Percentiles rank a stretch among this genome's conserved stretches.
Conservation (phyloP, 2,113 vertebrate species). For the Pelmatolapia mariae region DNA sequence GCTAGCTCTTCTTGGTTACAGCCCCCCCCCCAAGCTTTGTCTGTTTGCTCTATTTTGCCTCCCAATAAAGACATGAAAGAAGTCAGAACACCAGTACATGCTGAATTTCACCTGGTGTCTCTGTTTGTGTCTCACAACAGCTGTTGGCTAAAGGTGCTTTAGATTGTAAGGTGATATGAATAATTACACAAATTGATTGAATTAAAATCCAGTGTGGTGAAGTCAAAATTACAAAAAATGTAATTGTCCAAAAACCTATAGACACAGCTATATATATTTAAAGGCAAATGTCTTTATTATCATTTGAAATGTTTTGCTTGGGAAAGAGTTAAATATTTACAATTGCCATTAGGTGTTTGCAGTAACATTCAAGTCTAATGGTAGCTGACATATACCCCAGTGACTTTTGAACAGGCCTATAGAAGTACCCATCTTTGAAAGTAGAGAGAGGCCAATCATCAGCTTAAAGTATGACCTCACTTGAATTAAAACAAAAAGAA, state of each 20-base stretch:
- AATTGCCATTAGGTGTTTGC: not conserved
- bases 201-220: not conserved
- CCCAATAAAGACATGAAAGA: not conserved
- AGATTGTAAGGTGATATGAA: not conserved
- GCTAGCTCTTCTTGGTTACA: not conserved
- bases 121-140: not conserved
- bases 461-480: not conserved
- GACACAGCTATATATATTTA: not conserved
- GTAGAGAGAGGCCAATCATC: not conserved
- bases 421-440: not conserved
- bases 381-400: not conserved
- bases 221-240: not conserved
- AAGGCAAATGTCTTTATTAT: not conserved
- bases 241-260: rapidly evolving
- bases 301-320: not conserved
- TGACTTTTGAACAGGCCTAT: not conserved
- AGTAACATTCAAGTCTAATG: not conserved
- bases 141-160: not conserved
- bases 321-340: not conserved
- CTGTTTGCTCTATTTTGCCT: not conserved
- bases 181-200: not conserved
- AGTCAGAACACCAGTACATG: not conserved
- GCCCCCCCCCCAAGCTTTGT: not conserved
- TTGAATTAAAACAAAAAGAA: not conserved
- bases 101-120: not conserved